A percentile compares a stretch with the other conserved stretches of the same genome.
Conservation (phyloP, 2,113 vertebrate species). For the Gasterosteus nipponicus region DNA sequence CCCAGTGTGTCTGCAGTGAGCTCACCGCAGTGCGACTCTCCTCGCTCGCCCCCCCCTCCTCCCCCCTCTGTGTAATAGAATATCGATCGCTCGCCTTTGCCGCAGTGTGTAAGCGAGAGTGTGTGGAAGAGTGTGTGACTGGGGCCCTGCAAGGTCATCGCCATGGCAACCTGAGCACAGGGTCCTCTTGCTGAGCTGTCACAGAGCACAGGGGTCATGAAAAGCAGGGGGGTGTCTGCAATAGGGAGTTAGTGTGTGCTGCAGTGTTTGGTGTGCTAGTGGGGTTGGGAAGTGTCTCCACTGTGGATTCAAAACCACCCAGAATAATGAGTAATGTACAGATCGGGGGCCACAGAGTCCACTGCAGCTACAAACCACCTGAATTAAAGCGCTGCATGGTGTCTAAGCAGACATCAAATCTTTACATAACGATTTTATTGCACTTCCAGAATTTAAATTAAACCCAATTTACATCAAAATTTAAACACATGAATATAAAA, state of each 20-base stretch:
- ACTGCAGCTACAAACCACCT: constrained; percentile 11
- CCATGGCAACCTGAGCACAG: constrained; percentile 79
- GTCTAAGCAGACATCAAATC: neutral
- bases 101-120: constrained; percentile 77
- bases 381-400: constrained; percentile 4
- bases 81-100: constrained; percentile 83
- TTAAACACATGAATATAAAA: constrained; percentile 32
- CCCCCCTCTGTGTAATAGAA: constrained; percentile 82
- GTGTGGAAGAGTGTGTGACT: constrained; percentile 55
- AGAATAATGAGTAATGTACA: constrained; percentile 53
- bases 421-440: constrained; percentile 74
- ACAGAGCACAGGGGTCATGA: constrained; percentile 69
- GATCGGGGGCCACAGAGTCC: constrained; percentile 27
- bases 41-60: constrained; percentile 43
- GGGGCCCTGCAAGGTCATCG: constrained; percentile 82
- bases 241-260: constrained; percentile 52
- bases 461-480: constrained; percentile 36
- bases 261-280: constrained; percentile 42
- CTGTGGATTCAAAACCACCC: constrained; percentile 48
- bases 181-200: constrained; percentile 68
- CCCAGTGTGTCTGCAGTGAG: constrained; percentile 74
- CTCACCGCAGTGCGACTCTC: constrained; percentile 77
- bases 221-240: constrained; percentile 36
- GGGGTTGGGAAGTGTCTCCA: constrained; percentile 37
- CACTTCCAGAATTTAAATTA: constrained; percentile 68